Evolutionary conservation across 2,797 vertebrate species (phyloP).

Genomic region (Microctenopoma steveboyesi): DNA sequence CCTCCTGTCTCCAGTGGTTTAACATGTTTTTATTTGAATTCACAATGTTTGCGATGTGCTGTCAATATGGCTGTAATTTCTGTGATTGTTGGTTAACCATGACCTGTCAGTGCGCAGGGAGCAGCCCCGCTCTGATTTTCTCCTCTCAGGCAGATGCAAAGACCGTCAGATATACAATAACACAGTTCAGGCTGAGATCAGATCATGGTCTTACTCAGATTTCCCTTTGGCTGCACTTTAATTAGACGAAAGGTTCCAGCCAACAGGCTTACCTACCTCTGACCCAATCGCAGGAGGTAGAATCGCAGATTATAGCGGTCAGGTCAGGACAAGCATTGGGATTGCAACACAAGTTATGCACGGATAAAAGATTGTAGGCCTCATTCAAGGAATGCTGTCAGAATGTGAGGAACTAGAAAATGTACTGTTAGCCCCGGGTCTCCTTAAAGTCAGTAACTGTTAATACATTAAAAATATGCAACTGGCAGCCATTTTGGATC

Average conservation of each 20-base stretch:
- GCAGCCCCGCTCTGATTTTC: conserved; percentile 42
- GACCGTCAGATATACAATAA: conserved; percentile 55
- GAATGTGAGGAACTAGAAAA: neutral
- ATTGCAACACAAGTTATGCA: conserved; percentile 49
- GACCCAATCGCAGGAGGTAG: conserved; percentile 53
- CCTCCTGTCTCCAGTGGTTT: conserved; percentile 63
- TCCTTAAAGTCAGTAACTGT: neutral
- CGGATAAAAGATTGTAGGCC: conserved; percentile 22
- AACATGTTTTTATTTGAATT: conserved; percentile 62
- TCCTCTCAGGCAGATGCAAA: conserved; percentile 39
- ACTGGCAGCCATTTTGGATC: neutral
- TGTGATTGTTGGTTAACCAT: conserved; percentile 52
- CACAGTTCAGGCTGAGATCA: conserved; percentile 53
- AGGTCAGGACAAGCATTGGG: conserved; percentile 47
- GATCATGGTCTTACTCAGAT: conserved; percentile 61
- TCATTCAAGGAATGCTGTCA: neutral
- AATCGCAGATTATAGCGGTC: conserved; percentile 41
- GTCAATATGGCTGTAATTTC: conserved; percentile 42
- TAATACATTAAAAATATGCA: neutral
- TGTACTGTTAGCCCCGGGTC: conserved; percentile 3
- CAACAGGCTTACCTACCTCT: conserved; percentile 60
- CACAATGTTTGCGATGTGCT: conserved; percentile 54
- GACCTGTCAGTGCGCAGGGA: conserved; percentile 29
- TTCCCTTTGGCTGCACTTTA: conserved; percentile 73
- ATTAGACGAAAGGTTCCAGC: conserved; percentile 71